Percentiles rank a stretch among this genome's conserved stretches.
phyloP scores from a whole-genome alignment of 2,113 vertebrate genomes.

The Periophthalmodon schlosseri region DNA sequence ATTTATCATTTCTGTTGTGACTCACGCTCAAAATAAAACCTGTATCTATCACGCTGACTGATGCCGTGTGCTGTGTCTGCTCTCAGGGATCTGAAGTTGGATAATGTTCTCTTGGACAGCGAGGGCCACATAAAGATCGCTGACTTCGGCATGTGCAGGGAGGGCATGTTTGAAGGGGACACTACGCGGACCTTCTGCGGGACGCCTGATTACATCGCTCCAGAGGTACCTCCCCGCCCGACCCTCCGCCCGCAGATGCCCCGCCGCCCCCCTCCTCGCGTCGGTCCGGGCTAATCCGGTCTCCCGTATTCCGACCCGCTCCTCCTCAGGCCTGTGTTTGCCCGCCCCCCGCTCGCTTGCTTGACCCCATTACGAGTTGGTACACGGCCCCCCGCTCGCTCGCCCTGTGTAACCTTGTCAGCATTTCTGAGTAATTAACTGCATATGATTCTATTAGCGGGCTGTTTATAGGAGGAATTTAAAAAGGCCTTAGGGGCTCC shows the following conservation, averaged over 20 bases:
- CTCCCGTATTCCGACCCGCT: constrained; percentile 4
- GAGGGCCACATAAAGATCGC: constrained; percentile 93
- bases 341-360: constrained; percentile 23
- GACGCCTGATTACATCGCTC: constrained; percentile 91
- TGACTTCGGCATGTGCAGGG: constrained; percentile 92
- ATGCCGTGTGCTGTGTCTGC: constrained; percentile 37
- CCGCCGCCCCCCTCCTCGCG: no score
- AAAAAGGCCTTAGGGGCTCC: not conserved
- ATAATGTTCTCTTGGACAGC: constrained; percentile 88
- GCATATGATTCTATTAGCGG: constrained; percentile 62
- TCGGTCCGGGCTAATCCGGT: constrained; percentile 10
- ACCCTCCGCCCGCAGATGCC: no score
- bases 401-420: constrained; percentile 66
- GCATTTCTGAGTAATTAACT: constrained; percentile 67
- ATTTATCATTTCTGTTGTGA: constrained; percentile 53
- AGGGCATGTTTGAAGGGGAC: constrained; percentile 84
- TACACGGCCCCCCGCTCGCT: constrained; percentile 21
- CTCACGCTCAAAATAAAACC: constrained; percentile 51
- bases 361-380: constrained; percentile 36
- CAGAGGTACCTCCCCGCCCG: constrained; percentile 76
- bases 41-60: constrained; percentile 57
- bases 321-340: constrained; percentile 9
- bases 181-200: constrained; percentile 90
- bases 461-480: constrained; percentile 6
- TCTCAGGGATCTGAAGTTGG: constrained; percentile 88